phyloP scores from a whole-genome alignment of 1,140 invertebrate genomes.

The Copidosoma floridanum region DNA sequence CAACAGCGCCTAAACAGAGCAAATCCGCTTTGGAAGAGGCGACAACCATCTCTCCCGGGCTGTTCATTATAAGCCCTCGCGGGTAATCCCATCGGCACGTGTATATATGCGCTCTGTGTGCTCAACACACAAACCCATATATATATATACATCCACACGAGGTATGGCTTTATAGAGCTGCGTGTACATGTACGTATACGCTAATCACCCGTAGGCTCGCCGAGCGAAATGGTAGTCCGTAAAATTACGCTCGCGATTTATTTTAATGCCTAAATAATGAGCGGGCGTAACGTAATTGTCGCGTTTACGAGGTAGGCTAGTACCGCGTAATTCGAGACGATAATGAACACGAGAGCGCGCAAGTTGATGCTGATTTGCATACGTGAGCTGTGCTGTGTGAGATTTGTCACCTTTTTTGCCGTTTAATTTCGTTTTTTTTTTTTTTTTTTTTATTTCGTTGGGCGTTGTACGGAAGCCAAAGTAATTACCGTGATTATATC shows the following conservation, averaged over 20 bases:
- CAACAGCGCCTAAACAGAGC: too few species aligned
- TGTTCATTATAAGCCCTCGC: conserved; percentile 27
- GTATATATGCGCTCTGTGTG: too few species aligned
- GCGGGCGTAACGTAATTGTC: conserved; percentile 27
- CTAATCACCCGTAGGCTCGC: too few species aligned
- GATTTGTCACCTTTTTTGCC: neutral
- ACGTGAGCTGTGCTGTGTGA: neutral
- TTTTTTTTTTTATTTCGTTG: neutral
- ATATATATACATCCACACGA: neutral
- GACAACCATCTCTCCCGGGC: conserved; percentile 10
- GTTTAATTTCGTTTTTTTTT: conserved; percentile 7
- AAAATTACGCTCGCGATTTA: conserved; percentile 42
- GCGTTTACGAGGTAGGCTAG: too few species aligned
- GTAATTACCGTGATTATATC: conserved; percentile 6
- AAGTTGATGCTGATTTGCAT: neutral
- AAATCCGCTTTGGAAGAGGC: conserved; percentile 20
- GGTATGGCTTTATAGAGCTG: too few species aligned
- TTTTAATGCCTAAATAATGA: conserved; percentile 43
- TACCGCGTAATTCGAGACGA: conserved; percentile 31
- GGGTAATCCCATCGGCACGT: neutral
- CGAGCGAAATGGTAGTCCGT: conserved; percentile 36
- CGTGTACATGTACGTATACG: too few species aligned
- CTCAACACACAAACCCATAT: neutral
- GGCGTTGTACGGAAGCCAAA: neutral
- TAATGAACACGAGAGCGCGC: conserved; percentile 4